Evolutionary conservation across 2,113 vertebrate genomes (phyloP), one percentile per base, ranked within the genome.

Genomic region (Microtus ochrogaster): DNA sequence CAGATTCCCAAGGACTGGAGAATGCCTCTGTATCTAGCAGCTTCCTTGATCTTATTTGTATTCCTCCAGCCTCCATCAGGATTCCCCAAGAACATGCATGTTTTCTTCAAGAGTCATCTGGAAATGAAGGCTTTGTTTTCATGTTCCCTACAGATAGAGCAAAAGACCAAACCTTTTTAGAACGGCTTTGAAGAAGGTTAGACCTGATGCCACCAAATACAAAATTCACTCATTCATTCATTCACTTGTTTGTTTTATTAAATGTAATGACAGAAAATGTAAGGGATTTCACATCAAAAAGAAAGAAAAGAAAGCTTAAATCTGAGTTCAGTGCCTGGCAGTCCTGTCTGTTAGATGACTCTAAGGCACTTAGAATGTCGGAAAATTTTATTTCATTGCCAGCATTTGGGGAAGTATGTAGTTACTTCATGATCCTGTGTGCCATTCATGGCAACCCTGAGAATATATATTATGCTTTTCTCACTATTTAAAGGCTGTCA

Each of bases 161-260:
- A 96, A 30, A n/a, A 89, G 41, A 81, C 30, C 8, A 36, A 94
- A 92, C 11, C 52, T 88, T 70, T 41, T 52, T 39, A 74, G 66
- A 79, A 47, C 33, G 82, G 33, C 28, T 89, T 95, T 70, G 79
- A 83, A 74, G 78, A 39, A 89, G 22, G 1, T 78, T 93, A 28
- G 36, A 70, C 2, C 72, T 96, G 52, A 78, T 74, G n/a, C 28
- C 55, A 82, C 5, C 47, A 91, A 95, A 97, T n/a, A 85, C 6
- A 24, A 92, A 94, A 93, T 89, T 74, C 22, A 86, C 82, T 91
- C 85, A 63, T 55, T 55, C 26, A 91, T 83, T 88, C 89, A 94
- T 90, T 89, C 5, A 63, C 7, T 93, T 19, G 77, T 58, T 58
- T 21, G 6, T 91, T 90, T 96, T 26, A 90, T 61, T 58, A 89